Conservation (phyloP, 1,140 invertebrate genomes). For the Tetramorium simillimum region DNA sequence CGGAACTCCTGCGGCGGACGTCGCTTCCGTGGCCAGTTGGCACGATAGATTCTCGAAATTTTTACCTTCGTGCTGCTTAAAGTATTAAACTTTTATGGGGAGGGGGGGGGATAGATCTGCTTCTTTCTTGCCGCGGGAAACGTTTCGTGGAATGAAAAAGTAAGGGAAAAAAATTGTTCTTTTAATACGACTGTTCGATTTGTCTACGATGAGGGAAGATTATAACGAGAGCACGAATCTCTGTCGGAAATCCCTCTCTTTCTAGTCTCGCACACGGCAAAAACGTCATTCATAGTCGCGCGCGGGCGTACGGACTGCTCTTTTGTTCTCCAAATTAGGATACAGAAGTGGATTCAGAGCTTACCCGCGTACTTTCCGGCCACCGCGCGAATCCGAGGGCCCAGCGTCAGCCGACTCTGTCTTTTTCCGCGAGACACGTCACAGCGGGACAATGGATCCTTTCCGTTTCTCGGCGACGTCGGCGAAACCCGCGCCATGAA, state of each 20-base stretch:
- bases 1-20: conserved; percentile 30
- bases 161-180: not conserved
- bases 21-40: conserved; percentile 26
- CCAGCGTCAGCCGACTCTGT: conserved; percentile 49
- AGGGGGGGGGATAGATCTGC: not conserved
- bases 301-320: not conserved
- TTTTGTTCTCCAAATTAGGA: conserved; percentile 73
- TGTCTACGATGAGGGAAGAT: not conserved
- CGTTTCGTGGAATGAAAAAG: not conserved
- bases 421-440: conserved; percentile 69
- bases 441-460: conserved; percentile 62
- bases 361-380: conserved; percentile 50
- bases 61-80: not conserved
- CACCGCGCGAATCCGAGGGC: conserved; percentile 48
- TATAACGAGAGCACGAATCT: conserved; percentile 21
- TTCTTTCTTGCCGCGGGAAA: not conserved
- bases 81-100: conserved; percentile 6
- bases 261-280: conserved; percentile 28
- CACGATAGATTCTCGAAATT: conserved; percentile 29
- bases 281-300: conserved; percentile 44
- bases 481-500: conserved; percentile 68
- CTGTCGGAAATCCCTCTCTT: not conserved
- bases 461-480: conserved; percentile 56
- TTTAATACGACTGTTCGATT: conserved; percentile 20
- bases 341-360: conserved; percentile 71